phyloP scores from a whole-genome alignment of 64 coral and sea anemone genomes.

The Cladopsammia gracilis region DNA sequence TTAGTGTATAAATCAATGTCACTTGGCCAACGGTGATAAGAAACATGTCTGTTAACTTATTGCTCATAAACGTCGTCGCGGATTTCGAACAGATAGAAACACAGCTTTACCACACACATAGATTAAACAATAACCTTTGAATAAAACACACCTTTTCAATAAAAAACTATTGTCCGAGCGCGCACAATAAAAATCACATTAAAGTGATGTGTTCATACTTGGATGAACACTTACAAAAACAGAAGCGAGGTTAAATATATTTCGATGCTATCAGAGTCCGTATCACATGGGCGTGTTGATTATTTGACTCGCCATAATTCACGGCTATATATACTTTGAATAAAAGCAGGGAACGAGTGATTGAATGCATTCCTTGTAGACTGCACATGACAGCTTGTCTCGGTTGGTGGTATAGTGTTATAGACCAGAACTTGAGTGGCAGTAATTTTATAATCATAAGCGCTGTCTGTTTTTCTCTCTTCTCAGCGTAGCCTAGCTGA shows the following conservation, averaged over 20 bases:
- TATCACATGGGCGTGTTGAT: conserved; percentile 57
- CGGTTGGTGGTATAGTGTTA: conserved; percentile 57
- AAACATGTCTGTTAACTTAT: conserved; percentile 29
- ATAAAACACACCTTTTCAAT: conserved; percentile 10
- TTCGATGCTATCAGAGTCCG: conserved; percentile 36
- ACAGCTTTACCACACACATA: conserved; percentile 54
- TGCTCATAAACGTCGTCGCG: conserved; percentile 54
- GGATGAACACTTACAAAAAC: conserved; percentile 27
- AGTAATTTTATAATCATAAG: conserved; percentile 64
- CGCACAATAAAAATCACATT: conserved; percentile 43
- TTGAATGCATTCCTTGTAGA: conserved; percentile 53
- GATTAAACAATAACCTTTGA: conserved; percentile 14
- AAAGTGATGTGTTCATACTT: conserved; percentile 9
- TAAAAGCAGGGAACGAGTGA: conserved; percentile 35
- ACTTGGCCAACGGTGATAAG: conserved; percentile 16
- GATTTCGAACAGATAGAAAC: conserved; percentile 35
- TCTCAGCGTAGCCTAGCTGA: conserved; percentile 14
- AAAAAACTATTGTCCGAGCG: conserved; percentile 19
- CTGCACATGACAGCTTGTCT: conserved; percentile 32
- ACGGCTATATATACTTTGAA: conserved; percentile 55
- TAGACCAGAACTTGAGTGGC: conserved; percentile 39
- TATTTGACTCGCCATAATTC: conserved; percentile 43
- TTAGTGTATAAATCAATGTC: conserved; percentile 56
- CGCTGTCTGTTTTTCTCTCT: conserved; percentile 31
- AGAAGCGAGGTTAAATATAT: conserved; percentile 31